Evolutionary conservation across 2,113 vertebrate genomes (phyloP).

Genomic region (Lynx canadensis): DNA sequence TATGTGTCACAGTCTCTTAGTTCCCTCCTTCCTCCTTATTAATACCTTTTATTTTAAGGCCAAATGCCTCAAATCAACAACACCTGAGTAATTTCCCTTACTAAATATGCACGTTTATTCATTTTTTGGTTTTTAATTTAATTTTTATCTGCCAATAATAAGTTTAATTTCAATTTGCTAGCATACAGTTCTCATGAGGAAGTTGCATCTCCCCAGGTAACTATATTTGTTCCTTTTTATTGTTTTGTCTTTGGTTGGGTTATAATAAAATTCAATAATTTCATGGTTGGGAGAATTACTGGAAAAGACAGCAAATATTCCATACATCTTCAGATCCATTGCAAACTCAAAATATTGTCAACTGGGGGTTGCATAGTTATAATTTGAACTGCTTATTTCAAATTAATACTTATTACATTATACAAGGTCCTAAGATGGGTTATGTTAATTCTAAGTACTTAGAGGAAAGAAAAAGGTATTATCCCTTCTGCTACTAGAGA

Average conservation of each 20-base stretch:
- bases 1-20: neutral
- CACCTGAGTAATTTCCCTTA: neutral
- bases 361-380: neutral
- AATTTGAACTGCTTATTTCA: neutral
- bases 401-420: neutral
- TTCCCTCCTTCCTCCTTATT: neutral
- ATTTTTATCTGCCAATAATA: constrained; percentile 46
- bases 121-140: neutral
- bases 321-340: constrained; percentile 2
- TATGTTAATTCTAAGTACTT: neutral
- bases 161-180: constrained; percentile 40
- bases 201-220: neutral
- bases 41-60: neutral
- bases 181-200: neutral
- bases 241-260: neutral
- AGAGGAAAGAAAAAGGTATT: neutral
- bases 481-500: neutral
- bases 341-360: neutral
- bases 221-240: neutral
- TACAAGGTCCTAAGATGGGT: neutral
- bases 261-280: constrained; percentile 42
- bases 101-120: neutral
- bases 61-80: neutral
- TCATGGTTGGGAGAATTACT: neutral
- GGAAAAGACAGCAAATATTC: neutral